Evolutionary conservation across 2,797 vertebrate genomes (phyloP).

Genomic region (Arnoldichthys spilopterus): DNA sequence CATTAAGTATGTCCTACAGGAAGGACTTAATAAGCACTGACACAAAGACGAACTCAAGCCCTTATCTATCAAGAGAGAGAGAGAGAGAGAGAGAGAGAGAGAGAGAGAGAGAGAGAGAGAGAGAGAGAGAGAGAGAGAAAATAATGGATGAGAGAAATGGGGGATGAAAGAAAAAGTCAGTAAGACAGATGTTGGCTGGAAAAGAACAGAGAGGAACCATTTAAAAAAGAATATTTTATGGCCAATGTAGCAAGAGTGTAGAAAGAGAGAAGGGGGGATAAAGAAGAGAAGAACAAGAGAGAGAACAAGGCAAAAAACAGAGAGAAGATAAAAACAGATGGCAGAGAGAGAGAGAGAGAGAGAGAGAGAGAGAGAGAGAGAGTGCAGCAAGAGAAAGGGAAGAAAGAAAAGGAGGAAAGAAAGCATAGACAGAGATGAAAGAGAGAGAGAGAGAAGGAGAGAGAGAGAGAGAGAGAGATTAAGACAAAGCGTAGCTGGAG

Average conservation of each 20-base stretch:
- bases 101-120: constrained; percentile 46
- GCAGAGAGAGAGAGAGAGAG: constrained; percentile 15
- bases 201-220: not conserved
- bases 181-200: not conserved
- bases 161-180: constrained; percentile 47
- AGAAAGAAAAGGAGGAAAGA: too few species aligned
- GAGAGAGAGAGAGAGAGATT: constrained; percentile 43
- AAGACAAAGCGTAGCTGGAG: constrained; percentile 57
- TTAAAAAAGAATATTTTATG: constrained; percentile 12
- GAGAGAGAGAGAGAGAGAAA: constrained; percentile 53
- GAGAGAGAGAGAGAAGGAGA: not conserved
- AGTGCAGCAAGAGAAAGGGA: not conserved
- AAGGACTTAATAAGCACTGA: constrained; percentile 75
- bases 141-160: constrained; percentile 51
- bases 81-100: constrained; percentile 56
- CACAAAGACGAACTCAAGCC: constrained; percentile 64
- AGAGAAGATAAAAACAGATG: not conserved
- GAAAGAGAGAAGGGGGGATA: constrained; percentile 32
- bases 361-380: constrained; percentile 32
- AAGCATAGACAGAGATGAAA: constrained; percentile 3
- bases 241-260: constrained; percentile 41
- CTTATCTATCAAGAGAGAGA: constrained; percentile 48
- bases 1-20: constrained; percentile 55
- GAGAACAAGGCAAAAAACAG: constrained; percentile 31
- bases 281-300: constrained; percentile 38